Conservation (phyloP, 35 echinoderm and acorn worm genomes). For the Chiridota heheva region DNA sequence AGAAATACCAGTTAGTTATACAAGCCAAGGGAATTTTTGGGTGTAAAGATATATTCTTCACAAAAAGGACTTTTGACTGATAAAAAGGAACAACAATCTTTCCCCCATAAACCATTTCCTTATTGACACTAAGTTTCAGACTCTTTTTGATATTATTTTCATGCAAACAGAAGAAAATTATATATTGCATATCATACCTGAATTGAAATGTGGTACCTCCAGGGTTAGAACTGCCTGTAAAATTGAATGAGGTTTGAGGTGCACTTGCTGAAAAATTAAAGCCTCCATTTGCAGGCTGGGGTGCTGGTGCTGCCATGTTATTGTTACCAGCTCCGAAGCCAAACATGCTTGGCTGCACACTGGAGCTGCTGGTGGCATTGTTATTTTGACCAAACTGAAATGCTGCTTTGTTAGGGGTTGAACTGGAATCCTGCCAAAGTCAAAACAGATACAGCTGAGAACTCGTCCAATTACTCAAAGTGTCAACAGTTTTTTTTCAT, state of each 20-base stretch:
- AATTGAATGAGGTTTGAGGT: constrained; percentile 17
- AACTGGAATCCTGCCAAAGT: background rate
- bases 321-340: background rate
- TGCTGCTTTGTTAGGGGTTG: background rate
- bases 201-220: constrained; percentile 24
- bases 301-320: background rate
- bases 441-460: background rate
- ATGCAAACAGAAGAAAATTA: background rate
- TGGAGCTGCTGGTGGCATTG: constrained; percentile 16
- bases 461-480: background rate
- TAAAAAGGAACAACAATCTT: background rate
- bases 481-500: background rate
- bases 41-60: background rate
- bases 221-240: background rate
- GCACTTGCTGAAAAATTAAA: constrained; percentile 5
- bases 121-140: background rate
- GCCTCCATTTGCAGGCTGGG: background rate
- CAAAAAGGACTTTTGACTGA: background rate
- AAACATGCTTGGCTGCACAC: too few relatives aligned
- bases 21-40: too few relatives aligned
- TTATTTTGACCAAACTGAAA: constrained; percentile 52
- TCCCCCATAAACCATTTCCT: background rate
- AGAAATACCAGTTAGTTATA: too few relatives aligned
- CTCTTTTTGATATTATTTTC: background rate
- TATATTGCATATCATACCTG: constrained; percentile 16